Base-by-base conservation (phyloP, 2,797 vertebrate species). In the Phoeniculus purpureus region DNA sequence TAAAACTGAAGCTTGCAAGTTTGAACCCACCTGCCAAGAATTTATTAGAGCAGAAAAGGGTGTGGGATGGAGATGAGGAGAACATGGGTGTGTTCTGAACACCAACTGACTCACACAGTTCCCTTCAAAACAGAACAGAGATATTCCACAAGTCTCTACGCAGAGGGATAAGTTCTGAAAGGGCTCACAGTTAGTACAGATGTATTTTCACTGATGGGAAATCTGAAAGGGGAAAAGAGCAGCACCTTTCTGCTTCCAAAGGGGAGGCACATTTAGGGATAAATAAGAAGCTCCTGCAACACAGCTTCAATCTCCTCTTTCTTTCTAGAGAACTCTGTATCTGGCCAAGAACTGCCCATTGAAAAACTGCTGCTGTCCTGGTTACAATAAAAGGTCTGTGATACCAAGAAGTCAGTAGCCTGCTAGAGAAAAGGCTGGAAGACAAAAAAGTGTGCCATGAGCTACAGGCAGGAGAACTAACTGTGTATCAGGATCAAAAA, bases 31-130 rank as follows among this genome's bases (percentile, higher is more conserved):
- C 51, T 93, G 60, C 60, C 55, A 76, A 51, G 34, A 54, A 68
- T 81, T 93, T 90, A 75, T 76, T 70, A 77, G 65, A 86, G 73
- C 86, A 89, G 93, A 94, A 88, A 71, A 83, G 65, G 81, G 76
- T 37, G 85, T 81, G 79, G 68, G 77, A 43, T 60, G 62, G 76
- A 80, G 76, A 83, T 54, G 59, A 91, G 79, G 70, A 87, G 93
- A 93, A 58, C 61, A 73, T 10, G 82, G 85, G 87, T 74, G 80
- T 89, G 89, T 80, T 93, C 80, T 74, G 59, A 77, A 45, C 68
- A 58, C 9, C 43, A 52, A 34, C 19, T 70, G 72, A 92, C 81
- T 95, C 84, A 79, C 4, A 15, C 60, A 77, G 83, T 8, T 85
- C 55, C 31, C 67, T 77, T 34, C 1, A 1, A 70, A 78, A 47